phyloP scores from a whole-genome alignment of 2,888 invertebrate species.

The Podotricha telesiphe region DNA sequence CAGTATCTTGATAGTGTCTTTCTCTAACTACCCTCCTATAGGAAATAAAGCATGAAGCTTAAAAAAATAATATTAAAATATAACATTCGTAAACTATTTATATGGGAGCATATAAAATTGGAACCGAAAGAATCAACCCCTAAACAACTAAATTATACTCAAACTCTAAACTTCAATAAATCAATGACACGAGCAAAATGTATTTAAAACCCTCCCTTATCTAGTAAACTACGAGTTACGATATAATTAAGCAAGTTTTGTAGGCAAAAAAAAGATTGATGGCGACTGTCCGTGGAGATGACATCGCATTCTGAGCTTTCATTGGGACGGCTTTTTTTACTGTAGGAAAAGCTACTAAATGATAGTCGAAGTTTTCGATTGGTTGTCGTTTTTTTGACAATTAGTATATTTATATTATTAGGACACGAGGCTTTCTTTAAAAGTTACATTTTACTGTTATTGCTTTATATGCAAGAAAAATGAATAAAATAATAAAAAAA shows the following conservation, averaged over 20 bases:
- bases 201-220: background rate
- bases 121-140: too few species aligned
- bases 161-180: background rate
- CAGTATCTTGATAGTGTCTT: too few species aligned
- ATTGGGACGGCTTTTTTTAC: background rate
- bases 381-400: background rate
- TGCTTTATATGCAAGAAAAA: too few species aligned
- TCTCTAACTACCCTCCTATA: too few species aligned
- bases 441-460: too few species aligned
- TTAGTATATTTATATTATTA: too few species aligned
- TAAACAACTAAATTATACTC: too few species aligned
- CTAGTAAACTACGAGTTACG: constrained; percentile 1
- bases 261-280: constrained; percentile 19
- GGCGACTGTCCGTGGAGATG: constrained; percentile 5
- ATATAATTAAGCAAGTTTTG: constrained; percentile 19
- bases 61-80: too few species aligned
- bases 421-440: too few species aligned
- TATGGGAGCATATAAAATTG: too few species aligned
- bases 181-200: background rate
- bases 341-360: background rate
- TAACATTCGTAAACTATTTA: too few species aligned
- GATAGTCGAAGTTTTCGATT: background rate
- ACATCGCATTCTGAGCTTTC: background rate
- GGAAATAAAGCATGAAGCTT: background rate
- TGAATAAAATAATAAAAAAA: too few species aligned